These are phyloP conservation scores for Podarcis muralis DNA, from an alignment of 2,113 vertebrate species.

Conservation along the genomic window DNA sequence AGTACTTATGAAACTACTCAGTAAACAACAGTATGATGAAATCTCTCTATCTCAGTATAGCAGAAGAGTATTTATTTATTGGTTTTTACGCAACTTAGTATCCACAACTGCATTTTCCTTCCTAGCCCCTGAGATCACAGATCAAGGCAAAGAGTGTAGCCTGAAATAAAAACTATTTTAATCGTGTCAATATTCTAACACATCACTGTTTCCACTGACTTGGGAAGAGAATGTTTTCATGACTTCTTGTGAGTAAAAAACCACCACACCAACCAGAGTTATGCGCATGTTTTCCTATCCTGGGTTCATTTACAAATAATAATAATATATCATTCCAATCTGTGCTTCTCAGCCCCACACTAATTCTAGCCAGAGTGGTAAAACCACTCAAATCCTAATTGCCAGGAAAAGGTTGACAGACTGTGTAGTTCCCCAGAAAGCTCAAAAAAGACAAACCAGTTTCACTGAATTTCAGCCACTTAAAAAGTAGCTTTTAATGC, in stretches of 20 bases:
- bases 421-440: not conserved
- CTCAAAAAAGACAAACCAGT: not conserved
- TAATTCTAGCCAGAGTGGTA: not conserved
- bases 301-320: not conserved
- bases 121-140: not conserved
- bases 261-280: not conserved
- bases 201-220: not conserved
- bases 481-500: not conserved
- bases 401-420: not conserved
- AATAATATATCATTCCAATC: too few species aligned
- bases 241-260: not conserved
- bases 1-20: not conserved
- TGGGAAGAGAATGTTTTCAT: not conserved
- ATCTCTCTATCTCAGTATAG: not conserved
- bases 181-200: not conserved
- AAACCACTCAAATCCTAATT: not conserved
- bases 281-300: not conserved
- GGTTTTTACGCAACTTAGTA: not conserved
- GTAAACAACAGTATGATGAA: slow-evolving; percentile 13
- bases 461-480: not conserved
- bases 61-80: not conserved
- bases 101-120: not conserved
- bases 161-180: not conserved
- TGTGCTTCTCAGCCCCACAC: not conserved
- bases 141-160: not conserved